A percentile compares a stretch with the other conserved stretches of the same genome.
Conservation (phyloP, 2,113 vertebrate genomes). For the Bagarius yarrelli region DNA sequence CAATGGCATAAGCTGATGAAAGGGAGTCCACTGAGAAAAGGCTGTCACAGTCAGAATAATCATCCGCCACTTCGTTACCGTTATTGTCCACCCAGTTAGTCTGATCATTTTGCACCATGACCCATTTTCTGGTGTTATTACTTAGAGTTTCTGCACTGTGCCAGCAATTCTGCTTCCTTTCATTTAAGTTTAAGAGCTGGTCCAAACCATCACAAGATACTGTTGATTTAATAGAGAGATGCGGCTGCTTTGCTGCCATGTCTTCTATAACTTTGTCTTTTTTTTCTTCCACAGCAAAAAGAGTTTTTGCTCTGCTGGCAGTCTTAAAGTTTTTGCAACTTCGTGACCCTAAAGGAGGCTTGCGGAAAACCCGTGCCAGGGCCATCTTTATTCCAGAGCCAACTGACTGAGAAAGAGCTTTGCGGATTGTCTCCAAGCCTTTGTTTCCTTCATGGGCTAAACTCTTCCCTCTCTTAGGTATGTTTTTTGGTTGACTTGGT, state of each 20-base stretch:
- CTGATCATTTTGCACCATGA: conserved; percentile 53
- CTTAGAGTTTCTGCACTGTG: conserved; percentile 76
- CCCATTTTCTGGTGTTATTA: conserved; percentile 60
- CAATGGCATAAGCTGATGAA: conserved; percentile 75
- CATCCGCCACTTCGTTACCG: conserved; percentile 59
- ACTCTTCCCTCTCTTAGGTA: conserved; percentile 42
- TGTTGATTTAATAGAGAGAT: conserved; percentile 61
- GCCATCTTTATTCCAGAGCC: conserved; percentile 63
- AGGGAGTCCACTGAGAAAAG: conserved; percentile 89
- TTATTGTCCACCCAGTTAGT: conserved; percentile 58
- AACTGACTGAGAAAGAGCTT: conserved; percentile 61
- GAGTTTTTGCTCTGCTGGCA: conserved; percentile 52
- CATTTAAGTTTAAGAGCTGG: conserved; percentile 56
- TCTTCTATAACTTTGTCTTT: conserved; percentile 56
- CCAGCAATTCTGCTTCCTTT: conserved; percentile 65
- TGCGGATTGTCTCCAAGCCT: conserved; percentile 55
- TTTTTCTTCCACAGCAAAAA: conserved; percentile 55
- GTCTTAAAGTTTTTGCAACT: conserved; percentile 61
- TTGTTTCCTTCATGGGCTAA: conserved; percentile 43
- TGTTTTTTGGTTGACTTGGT: conserved; percentile 32
- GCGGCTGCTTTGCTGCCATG: conserved; percentile 52
- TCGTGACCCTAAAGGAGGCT: conserved; percentile 56
- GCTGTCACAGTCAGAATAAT: conserved; percentile 84
- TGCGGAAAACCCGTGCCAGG: conserved; percentile 63
- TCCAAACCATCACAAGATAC: conserved; percentile 78